Conservation (phyloP, 1,140 invertebrate species). For the Antheraea pernyi region DNA sequence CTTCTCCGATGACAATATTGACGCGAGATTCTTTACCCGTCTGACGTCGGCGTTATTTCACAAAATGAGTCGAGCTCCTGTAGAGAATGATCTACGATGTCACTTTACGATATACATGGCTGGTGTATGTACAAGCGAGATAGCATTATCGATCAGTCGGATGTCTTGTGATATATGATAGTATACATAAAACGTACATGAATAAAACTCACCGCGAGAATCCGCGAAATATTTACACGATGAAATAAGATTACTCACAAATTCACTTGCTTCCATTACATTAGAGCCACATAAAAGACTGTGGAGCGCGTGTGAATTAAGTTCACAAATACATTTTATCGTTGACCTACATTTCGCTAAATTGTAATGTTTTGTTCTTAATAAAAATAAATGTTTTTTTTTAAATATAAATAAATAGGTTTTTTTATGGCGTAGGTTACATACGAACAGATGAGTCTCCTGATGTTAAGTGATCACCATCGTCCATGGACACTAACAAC, state of each 20-base stretch:
- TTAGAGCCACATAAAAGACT: constrained; percentile 21
- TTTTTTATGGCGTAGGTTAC: no score
- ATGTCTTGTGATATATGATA: neutral
- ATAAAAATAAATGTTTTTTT: neutral
- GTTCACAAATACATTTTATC: constrained; percentile 12
- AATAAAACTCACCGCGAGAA: neutral
- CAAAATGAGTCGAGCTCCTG: constrained; percentile 3
- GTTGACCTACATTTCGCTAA: constrained; percentile 2
- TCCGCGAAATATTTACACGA: constrained; percentile 14
- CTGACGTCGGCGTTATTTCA: constrained; percentile 11
- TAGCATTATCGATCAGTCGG: constrained; percentile 3
- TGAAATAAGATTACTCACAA: constrained; percentile 26
- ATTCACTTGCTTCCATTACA: constrained; percentile 24
- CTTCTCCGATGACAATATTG: constrained; percentile 32
- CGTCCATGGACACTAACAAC: no score
- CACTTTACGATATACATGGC: constrained; percentile 10
- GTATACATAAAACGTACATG: no score
- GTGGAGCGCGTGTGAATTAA: constrained; percentile 17
- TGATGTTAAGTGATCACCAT: no score
- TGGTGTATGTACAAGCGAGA: neutral
- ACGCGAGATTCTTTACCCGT: constrained; percentile 20
- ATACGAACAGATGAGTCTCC: no score
- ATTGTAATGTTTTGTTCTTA: neutral
- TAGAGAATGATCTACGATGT: constrained; percentile 12
- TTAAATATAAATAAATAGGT: neutral